Percentiles rank a stretch among this genome's conserved stretches.
Conservation (phyloP, 2,113 vertebrate species). For the Dryoscopus gambensis region DNA sequence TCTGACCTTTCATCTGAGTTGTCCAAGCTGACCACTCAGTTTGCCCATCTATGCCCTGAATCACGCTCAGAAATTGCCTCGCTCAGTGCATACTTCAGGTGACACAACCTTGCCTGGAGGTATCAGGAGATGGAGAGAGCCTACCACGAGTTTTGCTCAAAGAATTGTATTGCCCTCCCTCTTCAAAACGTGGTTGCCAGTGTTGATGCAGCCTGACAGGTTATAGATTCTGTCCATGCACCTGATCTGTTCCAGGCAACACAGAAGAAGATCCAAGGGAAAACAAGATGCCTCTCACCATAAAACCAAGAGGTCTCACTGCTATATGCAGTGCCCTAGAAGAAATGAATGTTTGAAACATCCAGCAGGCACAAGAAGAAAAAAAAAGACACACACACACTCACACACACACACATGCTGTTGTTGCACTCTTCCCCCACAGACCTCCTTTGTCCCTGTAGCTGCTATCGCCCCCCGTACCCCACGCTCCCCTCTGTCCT, state of each 20-base stretch:
- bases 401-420: fast-evolving
- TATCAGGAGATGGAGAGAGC: neutral
- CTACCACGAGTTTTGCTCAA: neutral
- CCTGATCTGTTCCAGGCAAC: neutral
- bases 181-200: neutral
- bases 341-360: constrained; percentile 33
- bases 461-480: neutral
- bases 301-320: neutral
- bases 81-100: neutral
- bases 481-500: constrained; percentile 47
- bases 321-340: neutral
- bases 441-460: constrained; percentile 62
- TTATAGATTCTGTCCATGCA: neutral
- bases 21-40: neutral
- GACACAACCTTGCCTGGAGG: neutral
- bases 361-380: neutral
- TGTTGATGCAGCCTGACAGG: neutral
- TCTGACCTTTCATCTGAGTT: neutral
- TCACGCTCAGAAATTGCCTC: neutral
- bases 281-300: neutral
- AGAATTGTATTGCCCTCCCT: fast-evolving
- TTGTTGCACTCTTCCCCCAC: neutral
- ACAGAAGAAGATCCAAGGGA: neutral
- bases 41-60: neutral
- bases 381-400: neutral